Conservation (phyloP, 2,888 invertebrate genomes). For the Nasonia oneida region DNA sequence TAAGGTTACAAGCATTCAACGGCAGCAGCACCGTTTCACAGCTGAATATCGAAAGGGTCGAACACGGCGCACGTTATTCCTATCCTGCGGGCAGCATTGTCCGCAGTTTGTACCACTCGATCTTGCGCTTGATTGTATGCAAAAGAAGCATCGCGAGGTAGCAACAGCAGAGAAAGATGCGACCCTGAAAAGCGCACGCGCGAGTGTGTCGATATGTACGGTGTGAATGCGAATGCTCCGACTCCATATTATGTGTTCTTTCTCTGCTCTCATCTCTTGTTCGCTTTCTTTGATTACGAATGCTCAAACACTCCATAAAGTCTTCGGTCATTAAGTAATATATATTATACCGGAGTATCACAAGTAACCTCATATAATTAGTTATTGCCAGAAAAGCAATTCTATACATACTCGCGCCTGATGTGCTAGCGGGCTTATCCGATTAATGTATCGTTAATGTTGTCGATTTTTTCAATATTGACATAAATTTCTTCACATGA, state of each 20-base stretch:
- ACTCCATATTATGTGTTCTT: not conserved
- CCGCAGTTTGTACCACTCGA: slow-evolving; percentile 39
- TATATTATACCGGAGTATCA: not conserved
- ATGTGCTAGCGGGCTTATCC: no score
- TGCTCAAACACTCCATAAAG: slow-evolving; percentile 18
- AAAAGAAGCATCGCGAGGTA: slow-evolving; percentile 33
- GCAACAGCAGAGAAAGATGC: not conserved
- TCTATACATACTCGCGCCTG: not conserved
- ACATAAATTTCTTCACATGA: no score
- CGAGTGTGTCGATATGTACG: slow-evolving; percentile 18
- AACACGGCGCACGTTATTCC: not conserved
- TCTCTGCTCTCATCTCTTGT: not conserved
- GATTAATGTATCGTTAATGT: no score
- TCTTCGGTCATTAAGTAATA: slow-evolving; percentile 7
- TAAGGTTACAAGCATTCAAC: not conserved
- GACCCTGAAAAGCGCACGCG: slow-evolving; percentile 36
- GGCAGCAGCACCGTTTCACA: slow-evolving; percentile 4
- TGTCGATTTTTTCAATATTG: no score
- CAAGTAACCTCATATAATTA: not conserved
- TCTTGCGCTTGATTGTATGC: slow-evolving; percentile 42
- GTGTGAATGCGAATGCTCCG: not conserved
- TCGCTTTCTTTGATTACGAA: not conserved
- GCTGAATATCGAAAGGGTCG: not conserved
- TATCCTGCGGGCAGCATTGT: slow-evolving; percentile 14
- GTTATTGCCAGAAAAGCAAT: not conserved